Evolutionary conservation across 2,113 vertebrate genomes (phyloP).

Genomic region (Callipepla squamata): DNA sequence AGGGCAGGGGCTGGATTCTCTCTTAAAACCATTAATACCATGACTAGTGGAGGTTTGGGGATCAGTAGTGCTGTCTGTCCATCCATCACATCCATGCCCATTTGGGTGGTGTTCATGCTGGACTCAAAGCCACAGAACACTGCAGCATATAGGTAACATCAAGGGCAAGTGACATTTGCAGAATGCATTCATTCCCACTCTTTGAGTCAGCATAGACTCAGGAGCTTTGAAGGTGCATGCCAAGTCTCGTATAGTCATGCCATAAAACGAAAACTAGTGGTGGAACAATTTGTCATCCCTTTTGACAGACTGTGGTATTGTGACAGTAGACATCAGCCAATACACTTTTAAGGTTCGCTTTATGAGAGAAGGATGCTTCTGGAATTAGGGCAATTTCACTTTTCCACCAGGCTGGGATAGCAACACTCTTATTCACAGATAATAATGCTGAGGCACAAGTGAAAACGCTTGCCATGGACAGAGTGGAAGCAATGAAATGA

Average conservation of each 20-base stretch:
- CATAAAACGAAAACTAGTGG: not conserved
- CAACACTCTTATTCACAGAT: not conserved
- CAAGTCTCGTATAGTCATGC: not conserved
- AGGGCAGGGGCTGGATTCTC: not conserved
- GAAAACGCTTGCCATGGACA: not conserved
- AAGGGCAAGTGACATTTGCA: not conserved
- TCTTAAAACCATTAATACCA: not conserved
- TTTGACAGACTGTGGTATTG: not conserved
- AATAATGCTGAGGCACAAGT: not conserved
- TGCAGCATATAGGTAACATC: not conserved
- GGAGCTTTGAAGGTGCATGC: not conserved
- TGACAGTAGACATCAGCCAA: not conserved
- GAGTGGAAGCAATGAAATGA: no score
- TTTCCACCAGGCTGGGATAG: not conserved
- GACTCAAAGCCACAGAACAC: not conserved
- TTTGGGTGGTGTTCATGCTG: not conserved
- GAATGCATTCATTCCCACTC: not conserved
- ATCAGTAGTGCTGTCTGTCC: not conserved
- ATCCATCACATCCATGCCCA: not conserved
- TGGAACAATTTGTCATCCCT: not conserved
- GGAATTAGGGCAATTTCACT: not conserved
- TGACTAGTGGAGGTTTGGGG: not conserved
- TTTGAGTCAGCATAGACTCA: not conserved
- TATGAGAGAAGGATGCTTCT: not conserved
- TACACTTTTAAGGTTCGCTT: not conserved